A percentile compares a stretch with the other conserved stretches of the same genome.
Conservation (phyloP, 2,113 vertebrate genomes). For the Mungos mungo region DNA sequence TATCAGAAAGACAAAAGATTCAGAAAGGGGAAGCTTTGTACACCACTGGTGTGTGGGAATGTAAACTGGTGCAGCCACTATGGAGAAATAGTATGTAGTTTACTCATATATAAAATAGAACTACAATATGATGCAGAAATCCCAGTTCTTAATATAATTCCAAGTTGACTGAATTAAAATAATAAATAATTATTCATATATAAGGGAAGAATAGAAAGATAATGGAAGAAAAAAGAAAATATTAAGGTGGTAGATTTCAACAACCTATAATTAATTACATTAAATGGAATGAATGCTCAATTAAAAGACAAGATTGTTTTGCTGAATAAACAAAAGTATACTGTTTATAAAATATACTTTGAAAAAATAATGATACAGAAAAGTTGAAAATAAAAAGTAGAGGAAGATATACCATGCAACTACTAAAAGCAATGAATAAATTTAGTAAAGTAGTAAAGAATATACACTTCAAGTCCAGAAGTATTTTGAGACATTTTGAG, state of each 20-base stretch:
- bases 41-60: neutral
- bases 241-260: neutral
- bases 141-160: neutral
- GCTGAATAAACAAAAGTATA: neutral
- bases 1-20: neutral
- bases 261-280: neutral
- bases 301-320: neutral
- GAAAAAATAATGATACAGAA: neutral
- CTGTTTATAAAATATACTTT: neutral
- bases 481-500: neutral
- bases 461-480: neutral
- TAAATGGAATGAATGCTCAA: neutral
- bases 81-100: neutral
- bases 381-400: neutral
- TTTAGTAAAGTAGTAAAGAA: neutral
- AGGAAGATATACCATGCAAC: neutral
- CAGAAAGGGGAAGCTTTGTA: neutral
- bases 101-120: neutral
- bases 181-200: neutral
- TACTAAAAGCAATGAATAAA: neutral
- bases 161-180: neutral
- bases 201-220: neutral
- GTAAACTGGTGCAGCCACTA: no score
- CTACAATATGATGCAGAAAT: neutral
- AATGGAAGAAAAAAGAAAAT: neutral